phyloP scores from a whole-genome alignment of 2,113 vertebrate species.

The Phaethon lepturus region DNA sequence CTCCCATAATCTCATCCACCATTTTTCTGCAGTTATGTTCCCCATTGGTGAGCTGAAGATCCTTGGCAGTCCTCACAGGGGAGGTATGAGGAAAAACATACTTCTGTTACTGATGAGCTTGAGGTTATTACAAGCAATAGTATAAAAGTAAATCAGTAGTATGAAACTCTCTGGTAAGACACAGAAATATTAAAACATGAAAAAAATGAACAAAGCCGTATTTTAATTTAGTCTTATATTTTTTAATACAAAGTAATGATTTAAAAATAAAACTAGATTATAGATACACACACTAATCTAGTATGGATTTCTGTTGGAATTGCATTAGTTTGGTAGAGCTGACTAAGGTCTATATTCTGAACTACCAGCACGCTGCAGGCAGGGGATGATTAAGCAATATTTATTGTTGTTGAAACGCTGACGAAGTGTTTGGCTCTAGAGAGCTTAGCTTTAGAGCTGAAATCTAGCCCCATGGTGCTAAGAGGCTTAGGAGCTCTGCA shows the following conservation, averaged over 20 bases:
- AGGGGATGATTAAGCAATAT: background rate
- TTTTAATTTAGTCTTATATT: fast-evolving
- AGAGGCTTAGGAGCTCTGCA: constrained; percentile 32
- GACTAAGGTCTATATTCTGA: background rate
- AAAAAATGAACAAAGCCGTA: background rate
- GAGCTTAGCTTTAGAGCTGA: background rate
- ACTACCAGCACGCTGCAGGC: background rate
- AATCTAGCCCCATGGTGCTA: background rate
- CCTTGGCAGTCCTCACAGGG: background rate
- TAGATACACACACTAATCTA: fast-evolving
- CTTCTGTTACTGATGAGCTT: background rate
- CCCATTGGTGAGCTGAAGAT: background rate
- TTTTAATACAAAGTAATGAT: background rate
- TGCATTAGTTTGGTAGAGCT: background rate
- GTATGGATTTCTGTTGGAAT: background rate
- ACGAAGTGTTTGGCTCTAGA: background rate
- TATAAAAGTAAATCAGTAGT: background rate
- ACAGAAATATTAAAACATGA: background rate
- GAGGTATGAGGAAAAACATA: background rate
- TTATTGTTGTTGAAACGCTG: background rate
- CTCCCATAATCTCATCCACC: fast-evolving
- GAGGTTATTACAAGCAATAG: background rate
- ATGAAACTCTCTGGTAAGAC: background rate
- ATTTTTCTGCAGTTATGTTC: background rate
- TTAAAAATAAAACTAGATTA: background rate